These are phyloP conservation scores for Meta bourneti DNA, from an alignment of 2,888 invertebrate genomes.

Conservation along the genomic window DNA sequence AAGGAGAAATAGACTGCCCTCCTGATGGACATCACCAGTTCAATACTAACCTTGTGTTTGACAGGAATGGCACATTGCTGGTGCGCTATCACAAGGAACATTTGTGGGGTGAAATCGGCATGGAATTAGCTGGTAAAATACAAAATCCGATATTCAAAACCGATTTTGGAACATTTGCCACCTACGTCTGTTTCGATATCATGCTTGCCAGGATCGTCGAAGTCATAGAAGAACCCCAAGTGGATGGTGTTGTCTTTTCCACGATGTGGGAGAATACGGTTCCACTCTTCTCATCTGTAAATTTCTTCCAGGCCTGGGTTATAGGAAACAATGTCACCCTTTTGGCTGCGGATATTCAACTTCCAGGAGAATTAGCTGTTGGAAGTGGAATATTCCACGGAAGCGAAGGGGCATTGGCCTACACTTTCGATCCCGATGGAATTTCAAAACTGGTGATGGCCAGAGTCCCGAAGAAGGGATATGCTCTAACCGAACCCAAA, in stretches of 20 bases:
- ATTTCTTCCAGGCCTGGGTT: constrained; percentile 87
- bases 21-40: constrained; percentile 79
- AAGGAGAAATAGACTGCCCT: constrained; percentile 83
- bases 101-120: constrained; percentile 79
- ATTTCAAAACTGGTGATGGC: constrained; percentile 46
- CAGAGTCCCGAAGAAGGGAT: constrained; percentile 16
- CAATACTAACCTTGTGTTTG: constrained; percentile 90
- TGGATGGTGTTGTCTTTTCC: constrained; percentile 86
- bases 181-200: constrained; percentile 91
- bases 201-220: constrained; percentile 86
- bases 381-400: constrained; percentile 89
- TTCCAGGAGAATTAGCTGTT: constrained; percentile 84
- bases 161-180: constrained; percentile 89
- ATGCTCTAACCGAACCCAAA: not conserved
- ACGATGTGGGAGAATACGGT: constrained; percentile 91
- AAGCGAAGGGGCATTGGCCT: constrained; percentile 81
- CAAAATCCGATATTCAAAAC: constrained; percentile 84
- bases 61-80: constrained; percentile 86
- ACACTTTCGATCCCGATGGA: constrained; percentile 60
- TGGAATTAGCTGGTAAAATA: constrained; percentile 78
- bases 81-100: constrained; percentile 84
- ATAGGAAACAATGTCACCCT: constrained; percentile 86
- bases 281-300: constrained; percentile 85
- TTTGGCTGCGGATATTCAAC: constrained; percentile 87
- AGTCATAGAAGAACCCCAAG: constrained; percentile 83